These are phyloP conservation scores for Rapana venosa DNA, from an alignment of 2,888 invertebrate genomes.

Conservation along the genomic window DNA sequence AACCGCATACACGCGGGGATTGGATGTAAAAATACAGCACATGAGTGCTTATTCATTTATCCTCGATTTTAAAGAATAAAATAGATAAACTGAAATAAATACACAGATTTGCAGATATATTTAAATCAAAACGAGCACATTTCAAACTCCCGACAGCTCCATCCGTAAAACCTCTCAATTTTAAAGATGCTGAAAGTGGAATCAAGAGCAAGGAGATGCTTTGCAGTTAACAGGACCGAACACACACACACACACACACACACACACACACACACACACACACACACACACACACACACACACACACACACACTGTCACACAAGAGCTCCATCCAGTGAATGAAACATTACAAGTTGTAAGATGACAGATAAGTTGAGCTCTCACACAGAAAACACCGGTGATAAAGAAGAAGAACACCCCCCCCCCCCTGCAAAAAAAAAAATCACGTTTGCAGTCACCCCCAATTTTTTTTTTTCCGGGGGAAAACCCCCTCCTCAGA, in stretches of 20 bases:
- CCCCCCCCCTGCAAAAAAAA: not conserved
- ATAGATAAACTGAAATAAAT: not conserved
- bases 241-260: not conserved
- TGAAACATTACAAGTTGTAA: not conserved
- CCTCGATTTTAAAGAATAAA: too few species aligned
- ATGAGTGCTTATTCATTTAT: too few species aligned
- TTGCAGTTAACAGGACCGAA: not conserved
- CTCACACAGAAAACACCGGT: not conserved
- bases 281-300: constrained; percentile 9
- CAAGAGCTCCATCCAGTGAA: not conserved
- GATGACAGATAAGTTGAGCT: not conserved
- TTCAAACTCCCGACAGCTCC: not conserved
- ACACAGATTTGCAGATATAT: not conserved
- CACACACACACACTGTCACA: not conserved
- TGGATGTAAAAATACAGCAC: too few species aligned
- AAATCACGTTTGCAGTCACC: too few species aligned
- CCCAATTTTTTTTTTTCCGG: too few species aligned
- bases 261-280: not conserved
- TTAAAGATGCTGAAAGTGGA: not conserved
- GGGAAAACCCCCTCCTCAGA: too few species aligned
- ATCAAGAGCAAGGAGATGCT: not conserved
- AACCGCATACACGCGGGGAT: too few species aligned
- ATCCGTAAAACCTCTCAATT: not conserved
- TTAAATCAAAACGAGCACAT: not conserved
- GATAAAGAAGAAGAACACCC: not conserved